phyloP scores from a whole-genome alignment of 2,888 invertebrate genomes.

The Pristionchus japonicus region DNA sequence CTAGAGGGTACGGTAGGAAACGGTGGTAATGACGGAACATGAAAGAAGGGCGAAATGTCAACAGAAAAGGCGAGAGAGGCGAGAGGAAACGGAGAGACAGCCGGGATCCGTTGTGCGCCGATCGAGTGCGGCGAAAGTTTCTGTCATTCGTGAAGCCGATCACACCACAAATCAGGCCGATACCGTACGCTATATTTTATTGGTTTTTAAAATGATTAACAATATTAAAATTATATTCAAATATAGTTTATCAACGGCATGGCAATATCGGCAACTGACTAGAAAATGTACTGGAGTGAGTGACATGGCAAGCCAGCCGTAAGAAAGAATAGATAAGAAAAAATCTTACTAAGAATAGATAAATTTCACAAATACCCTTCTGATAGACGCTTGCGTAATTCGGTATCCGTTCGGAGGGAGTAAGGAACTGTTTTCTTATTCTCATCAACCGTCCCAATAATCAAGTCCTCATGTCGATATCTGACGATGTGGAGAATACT shows the following conservation, averaged over 20 bases:
- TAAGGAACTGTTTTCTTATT: background rate
- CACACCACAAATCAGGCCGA: background rate
- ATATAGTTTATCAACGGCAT: background rate
- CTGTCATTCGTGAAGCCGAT: background rate
- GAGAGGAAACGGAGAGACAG: background rate
- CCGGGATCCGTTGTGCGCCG: background rate
- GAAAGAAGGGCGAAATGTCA: constrained; percentile 27
- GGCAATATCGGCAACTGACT: too few relatives aligned
- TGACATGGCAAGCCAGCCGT: too few relatives aligned
- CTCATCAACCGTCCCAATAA: background rate
- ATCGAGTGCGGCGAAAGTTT: background rate
- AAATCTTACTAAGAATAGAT: too few relatives aligned
- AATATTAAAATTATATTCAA: background rate
- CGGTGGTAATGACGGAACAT: background rate
- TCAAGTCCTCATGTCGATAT: background rate
- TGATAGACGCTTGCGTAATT: too few relatives aligned
- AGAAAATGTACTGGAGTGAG: too few relatives aligned
- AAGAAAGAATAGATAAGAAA: too few relatives aligned
- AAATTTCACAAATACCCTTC: too few relatives aligned
- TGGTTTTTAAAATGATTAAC: background rate
- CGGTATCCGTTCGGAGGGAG: too few relatives aligned
- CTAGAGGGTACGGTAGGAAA: background rate
- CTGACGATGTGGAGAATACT: background rate
- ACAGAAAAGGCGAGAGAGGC: constrained; percentile 29
- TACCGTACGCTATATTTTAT: constrained; percentile 4